A percentile compares a stretch with the other conserved stretches of the same genome.
Conservation (phyloP, 2,888 invertebrate genomes). For the Hypselothyrea guttata region DNA sequence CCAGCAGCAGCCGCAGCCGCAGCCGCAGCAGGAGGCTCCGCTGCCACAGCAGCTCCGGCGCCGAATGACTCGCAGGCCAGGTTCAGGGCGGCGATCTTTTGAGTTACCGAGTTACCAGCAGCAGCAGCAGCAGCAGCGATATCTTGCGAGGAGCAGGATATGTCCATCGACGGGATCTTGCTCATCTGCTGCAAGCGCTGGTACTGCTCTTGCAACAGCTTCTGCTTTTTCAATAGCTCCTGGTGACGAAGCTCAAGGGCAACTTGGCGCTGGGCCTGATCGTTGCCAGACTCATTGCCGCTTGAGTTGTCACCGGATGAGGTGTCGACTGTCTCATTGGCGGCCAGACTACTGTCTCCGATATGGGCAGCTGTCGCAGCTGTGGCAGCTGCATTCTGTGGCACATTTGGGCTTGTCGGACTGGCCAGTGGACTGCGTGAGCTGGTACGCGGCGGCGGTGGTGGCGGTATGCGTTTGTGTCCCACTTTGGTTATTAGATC, state of each 20-base stretch:
- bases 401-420: conserved; percentile 89
- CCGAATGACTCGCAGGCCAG: conserved; percentile 55
- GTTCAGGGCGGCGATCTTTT: conserved; percentile 83
- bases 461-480: conserved; percentile 91
- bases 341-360: conserved; percentile 70
- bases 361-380: conserved; percentile 45
- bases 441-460: conserved; percentile 95
- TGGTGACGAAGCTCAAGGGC: conserved; percentile 93
- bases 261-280: conserved; percentile 88
- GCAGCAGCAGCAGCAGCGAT: conserved; percentile 82
- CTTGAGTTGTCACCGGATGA: conserved; percentile 85
- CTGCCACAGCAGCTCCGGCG: conserved; percentile 52
- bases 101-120: conserved; percentile 70
- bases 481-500: conserved; percentile 89
- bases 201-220: conserved; percentile 94
- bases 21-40: conserved; percentile 65
- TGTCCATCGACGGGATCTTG: conserved; percentile 88
- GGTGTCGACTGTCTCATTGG: conserved; percentile 46
- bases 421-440: conserved; percentile 94
- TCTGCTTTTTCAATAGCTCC: conserved; percentile 93
- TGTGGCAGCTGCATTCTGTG: conserved; percentile 84
- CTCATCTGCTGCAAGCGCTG: conserved; percentile 94
- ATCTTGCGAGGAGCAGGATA: conserved; percentile 83
- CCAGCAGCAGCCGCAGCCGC: conserved; percentile 66
- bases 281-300: conserved; percentile 90